Conservation (phyloP, 2,888 invertebrate genomes). For the Synanthedon formicaeformis region DNA sequence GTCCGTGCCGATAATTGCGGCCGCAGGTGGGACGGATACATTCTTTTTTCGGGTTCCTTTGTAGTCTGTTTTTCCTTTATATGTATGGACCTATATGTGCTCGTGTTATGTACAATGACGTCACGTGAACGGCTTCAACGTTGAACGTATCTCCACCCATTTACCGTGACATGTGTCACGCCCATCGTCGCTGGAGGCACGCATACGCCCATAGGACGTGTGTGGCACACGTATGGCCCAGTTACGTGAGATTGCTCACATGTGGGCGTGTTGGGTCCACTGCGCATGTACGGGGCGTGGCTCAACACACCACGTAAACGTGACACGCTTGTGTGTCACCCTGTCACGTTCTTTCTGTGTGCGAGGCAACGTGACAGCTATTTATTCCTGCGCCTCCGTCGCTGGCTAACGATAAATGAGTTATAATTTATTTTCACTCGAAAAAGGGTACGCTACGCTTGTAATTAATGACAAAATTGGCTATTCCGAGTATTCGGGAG, state of each 20-base stretch:
- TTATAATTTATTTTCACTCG: constrained; percentile 69
- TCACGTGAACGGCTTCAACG: constrained; percentile 14
- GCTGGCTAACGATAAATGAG: constrained; percentile 59
- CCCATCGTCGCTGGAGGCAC: constrained; percentile 22
- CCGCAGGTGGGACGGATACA: constrained; percentile 48
- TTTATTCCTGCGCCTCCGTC: constrained; percentile 43
- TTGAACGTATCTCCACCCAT: constrained; percentile 33
- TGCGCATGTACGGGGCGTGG: constrained; percentile 58
- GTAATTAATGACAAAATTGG: constrained; percentile 69
- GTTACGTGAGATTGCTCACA: constrained; percentile 38
- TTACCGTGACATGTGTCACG: constrained; percentile 35
- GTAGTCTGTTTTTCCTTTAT: not conserved
- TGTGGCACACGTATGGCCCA: constrained; percentile 36
- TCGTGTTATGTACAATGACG: constrained; percentile 3
- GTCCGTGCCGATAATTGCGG: constrained; percentile 65
- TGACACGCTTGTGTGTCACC: constrained; percentile 25
- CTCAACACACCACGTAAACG: constrained; percentile 38
- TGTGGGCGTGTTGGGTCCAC: constrained; percentile 41
- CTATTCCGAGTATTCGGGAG: constrained; percentile 65
- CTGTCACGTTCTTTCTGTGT: constrained; percentile 31
- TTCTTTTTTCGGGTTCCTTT: constrained; percentile 15
- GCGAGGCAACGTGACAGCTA: constrained; percentile 48
- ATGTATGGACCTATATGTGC: not conserved
- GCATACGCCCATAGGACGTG: constrained; percentile 38
- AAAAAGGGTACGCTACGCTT: constrained; percentile 55